These are phyloP conservation scores for Thalassoma bifasciatum DNA, from an alignment of 2,113 vertebrate species.

Conservation along the genomic window DNA sequence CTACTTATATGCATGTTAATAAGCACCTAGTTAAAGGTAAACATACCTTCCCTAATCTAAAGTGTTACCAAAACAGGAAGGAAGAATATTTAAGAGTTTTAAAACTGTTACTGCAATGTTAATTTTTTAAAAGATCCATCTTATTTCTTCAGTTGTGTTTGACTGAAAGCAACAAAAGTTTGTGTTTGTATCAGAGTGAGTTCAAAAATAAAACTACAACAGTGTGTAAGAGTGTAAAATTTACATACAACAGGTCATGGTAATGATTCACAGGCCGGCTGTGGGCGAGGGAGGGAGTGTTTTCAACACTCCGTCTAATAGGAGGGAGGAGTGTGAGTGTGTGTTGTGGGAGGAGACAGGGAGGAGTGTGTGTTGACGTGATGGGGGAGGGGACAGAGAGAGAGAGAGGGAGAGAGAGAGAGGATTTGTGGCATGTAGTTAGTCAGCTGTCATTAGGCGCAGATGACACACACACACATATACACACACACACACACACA, in stretches of 20 bases:
- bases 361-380: constrained; percentile 32
- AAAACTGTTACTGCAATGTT: too few relatives aligned
- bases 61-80: too few relatives aligned
- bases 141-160: not conserved
- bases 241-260: constrained; percentile 42
- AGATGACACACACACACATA: constrained; percentile 68
- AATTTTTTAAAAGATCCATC: not conserved
- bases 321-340: constrained; percentile 48
- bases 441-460: constrained; percentile 79
- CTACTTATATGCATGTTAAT: too few relatives aligned
- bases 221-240: not conserved
- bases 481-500: constrained; percentile 68
- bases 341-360: constrained; percentile 59
- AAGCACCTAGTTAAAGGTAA: too few relatives aligned
- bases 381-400: constrained; percentile 53
- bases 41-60: too few relatives aligned
- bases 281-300: not conserved
- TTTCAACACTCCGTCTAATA: constrained; percentile 52
- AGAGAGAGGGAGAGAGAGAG: constrained; percentile 39
- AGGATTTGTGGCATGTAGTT: constrained; percentile 79
- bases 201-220: not conserved
- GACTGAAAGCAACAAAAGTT: not conserved
- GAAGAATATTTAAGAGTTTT: too few relatives aligned
- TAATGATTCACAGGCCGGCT: constrained; percentile 44
- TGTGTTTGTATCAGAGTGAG: not conserved